phyloP scores from a whole-genome alignment of 2,797 vertebrate genomes.

The Melanotaenia maccullochi region DNA sequence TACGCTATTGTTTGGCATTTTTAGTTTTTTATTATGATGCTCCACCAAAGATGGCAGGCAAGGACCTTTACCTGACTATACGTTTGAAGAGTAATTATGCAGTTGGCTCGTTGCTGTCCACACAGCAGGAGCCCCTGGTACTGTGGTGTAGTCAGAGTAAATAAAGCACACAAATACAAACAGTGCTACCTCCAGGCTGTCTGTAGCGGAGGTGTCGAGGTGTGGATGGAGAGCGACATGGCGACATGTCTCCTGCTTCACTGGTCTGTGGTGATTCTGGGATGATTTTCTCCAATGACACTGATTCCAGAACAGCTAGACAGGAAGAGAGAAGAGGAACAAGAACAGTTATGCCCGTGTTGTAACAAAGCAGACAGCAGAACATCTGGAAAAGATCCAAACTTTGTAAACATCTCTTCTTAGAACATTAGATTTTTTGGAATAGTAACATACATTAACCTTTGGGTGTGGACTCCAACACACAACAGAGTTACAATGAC shows the following conservation, averaged over 20 bases:
- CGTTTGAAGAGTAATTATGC: conserved; percentile 16
- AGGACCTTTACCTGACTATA: conserved; percentile 11
- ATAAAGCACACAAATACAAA: conserved; percentile 28
- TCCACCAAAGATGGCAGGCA: conserved; percentile 14
- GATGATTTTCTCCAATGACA: conserved; percentile 88
- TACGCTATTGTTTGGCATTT: conserved; percentile 10
- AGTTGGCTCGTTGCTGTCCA: conserved; percentile 22
- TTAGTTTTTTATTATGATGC: conserved; percentile 21
- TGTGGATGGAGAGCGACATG: conserved; percentile 92
- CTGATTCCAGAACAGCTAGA: conserved; percentile 90
- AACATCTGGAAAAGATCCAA: background rate
- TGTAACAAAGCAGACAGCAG: conserved; percentile 1
- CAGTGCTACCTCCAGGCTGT: conserved; percentile 87
- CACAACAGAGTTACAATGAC: background rate
- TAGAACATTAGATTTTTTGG: background rate
- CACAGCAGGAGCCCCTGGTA: conserved; percentile 20
- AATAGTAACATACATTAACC: background rate
- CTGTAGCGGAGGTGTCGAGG: conserved; percentile 95
- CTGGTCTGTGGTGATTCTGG: conserved; percentile 85
- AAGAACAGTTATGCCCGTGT: background rate
- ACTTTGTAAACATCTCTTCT: background rate
- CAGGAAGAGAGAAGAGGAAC: conserved; percentile 22
- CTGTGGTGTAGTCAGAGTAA: conserved; percentile 29
- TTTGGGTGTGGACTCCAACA: background rate
- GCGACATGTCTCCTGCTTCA: conserved; percentile 90